Evolutionary conservation across 2,888 invertebrate species (phyloP).

Genomic region (Oligia latruncula): DNA sequence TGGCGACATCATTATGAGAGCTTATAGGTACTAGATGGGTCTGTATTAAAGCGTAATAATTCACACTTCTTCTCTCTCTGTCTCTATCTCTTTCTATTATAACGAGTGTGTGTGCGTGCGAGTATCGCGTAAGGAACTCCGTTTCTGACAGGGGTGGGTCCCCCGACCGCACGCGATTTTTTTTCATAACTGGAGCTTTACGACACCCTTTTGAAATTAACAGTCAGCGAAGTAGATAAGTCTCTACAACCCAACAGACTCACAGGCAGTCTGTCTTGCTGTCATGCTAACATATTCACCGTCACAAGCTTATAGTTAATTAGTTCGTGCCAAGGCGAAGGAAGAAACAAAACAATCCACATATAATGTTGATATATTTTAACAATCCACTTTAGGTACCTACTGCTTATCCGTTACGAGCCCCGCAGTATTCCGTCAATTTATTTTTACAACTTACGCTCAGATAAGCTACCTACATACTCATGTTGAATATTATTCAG

Average conservation of each 20-base stretch:
- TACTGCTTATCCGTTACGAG: conserved; percentile 43
- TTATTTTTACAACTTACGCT: conserved; percentile 56
- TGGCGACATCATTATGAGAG: neutral
- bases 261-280: neutral
- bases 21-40: neutral
- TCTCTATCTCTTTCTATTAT: too few relatives aligned
- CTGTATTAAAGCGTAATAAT: neutral
- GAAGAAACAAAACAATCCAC: conserved; percentile 32
- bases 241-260: neutral
- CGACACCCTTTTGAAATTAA: neutral
- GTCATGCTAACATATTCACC: neutral
- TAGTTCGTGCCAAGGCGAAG: neutral
- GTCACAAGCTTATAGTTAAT: neutral
- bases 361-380: conserved; percentile 45
- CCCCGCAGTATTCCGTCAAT: conserved; percentile 43
- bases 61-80: neutral
- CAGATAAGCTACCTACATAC: conserved; percentile 51
- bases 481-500: conserved; percentile 33
- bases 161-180: neutral
- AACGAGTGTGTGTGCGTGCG: neutral
- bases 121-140: neutral
- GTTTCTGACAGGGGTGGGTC: neutral
- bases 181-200: neutral
- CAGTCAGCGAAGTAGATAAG: neutral
- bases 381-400: conserved; percentile 54